Conservation (phyloP, 2,797 vertebrate genomes). For the Etheostoma nigrum region DNA sequence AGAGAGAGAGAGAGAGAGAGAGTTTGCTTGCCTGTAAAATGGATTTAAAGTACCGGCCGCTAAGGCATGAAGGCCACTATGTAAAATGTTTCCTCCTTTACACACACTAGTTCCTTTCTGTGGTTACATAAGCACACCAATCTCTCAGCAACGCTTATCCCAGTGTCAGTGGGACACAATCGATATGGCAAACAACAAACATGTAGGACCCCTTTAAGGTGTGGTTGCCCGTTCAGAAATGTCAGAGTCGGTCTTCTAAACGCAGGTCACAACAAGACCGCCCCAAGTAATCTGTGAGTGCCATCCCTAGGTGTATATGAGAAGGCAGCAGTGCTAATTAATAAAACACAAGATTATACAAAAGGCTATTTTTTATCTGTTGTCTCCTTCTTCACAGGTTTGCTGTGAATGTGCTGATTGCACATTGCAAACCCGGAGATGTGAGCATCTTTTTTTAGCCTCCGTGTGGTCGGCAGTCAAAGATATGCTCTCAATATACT, state of each 20-base stretch:
- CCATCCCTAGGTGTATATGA: not conserved
- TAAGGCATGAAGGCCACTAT: not conserved
- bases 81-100: not conserved
- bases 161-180: not conserved
- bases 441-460: conserved; percentile 1
- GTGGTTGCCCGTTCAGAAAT: not conserved
- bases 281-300: not conserved
- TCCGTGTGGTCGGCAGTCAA: conserved; percentile 9
- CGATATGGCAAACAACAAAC: not conserved
- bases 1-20: too few species aligned
- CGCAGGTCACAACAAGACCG: too few species aligned
- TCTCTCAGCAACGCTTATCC: not conserved
- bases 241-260: too few species aligned
- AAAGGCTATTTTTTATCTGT: too few species aligned
- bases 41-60: not conserved
- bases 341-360: too few species aligned
- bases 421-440: not conserved
- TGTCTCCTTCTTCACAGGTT: not conserved
- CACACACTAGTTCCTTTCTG: not conserved
- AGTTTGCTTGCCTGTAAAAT: not conserved
- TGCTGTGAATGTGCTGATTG: not conserved
- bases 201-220: not conserved
- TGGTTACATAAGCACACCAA: not conserved
- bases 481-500: not conserved
- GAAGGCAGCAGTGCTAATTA: too few species aligned